Evolutionary conservation across 2,113 vertebrate species (phyloP).

Genomic region (Scophthalmus maximus): DNA sequence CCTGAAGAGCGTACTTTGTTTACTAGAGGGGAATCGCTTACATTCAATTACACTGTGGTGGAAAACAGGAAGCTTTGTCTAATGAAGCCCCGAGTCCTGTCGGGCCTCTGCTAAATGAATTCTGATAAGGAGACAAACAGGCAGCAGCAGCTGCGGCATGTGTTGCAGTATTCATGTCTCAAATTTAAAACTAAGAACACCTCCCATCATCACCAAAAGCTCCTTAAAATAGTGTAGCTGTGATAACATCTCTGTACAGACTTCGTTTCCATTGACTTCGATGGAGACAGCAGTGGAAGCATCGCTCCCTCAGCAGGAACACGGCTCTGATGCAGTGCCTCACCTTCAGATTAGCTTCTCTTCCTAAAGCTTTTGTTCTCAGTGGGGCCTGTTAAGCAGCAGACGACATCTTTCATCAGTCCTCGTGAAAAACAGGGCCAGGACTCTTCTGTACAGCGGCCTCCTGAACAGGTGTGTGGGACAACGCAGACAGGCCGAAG

Average conservation of each 20-base stretch:
- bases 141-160: neutral
- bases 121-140: conserved; percentile 37
- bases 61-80: conserved; percentile 35
- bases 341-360: neutral
- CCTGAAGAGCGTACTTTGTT: conserved; percentile 12
- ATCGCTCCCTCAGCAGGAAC: too few relatives aligned
- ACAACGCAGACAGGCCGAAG: neutral
- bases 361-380: neutral
- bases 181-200: neutral
- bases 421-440: too few relatives aligned
- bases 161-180: neutral
- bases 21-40: conserved; percentile 38
- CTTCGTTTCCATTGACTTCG: neutral
- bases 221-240: neutral
- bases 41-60: conserved; percentile 46
- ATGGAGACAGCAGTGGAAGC: too few relatives aligned
- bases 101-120: conserved; percentile 45
- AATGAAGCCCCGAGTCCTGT: conserved; percentile 13
- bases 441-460: neutral
- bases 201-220: neutral
- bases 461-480: neutral
- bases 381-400: neutral
- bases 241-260: neutral
- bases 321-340: neutral
- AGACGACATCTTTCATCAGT: too few relatives aligned